phyloP scores from a whole-genome alignment of 2,888 invertebrate genomes.

The Melinaea menophilus region DNA sequence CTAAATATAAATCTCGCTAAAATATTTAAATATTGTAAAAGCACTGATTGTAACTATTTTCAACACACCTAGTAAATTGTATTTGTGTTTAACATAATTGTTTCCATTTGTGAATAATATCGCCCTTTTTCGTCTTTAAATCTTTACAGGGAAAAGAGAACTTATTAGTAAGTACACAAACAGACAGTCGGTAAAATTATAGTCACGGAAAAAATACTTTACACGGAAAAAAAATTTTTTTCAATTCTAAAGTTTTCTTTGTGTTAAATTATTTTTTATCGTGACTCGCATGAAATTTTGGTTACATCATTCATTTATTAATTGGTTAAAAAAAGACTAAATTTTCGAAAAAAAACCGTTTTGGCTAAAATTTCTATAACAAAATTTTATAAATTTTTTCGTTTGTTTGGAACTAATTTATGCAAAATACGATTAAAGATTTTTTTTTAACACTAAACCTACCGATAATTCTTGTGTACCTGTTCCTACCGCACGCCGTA shows the following conservation, averaged over 20 bases:
- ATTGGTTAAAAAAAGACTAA: conserved; percentile 14
- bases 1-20: conserved; percentile 2
- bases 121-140: conserved; percentile 58
- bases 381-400: not conserved
- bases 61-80: conserved; percentile 17
- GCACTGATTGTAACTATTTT: conserved; percentile 8
- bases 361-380: not conserved
- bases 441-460: no score
- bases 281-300: conserved; percentile 27
- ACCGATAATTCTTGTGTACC: no score
- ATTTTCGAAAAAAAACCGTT: conserved; percentile 15
- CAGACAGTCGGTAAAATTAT: conserved; percentile 56
- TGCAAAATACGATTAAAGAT: no score
- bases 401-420: no score
- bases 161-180: conserved; percentile 73
- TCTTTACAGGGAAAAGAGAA: conserved; percentile 76
- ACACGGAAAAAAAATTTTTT: not conserved
- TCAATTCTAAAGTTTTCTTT: conserved; percentile 4
- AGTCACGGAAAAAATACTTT: conserved; percentile 29
- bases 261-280: conserved; percentile 20
- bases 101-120: conserved; percentile 62
- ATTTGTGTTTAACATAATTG: conserved; percentile 27
- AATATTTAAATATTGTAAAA: not conserved
- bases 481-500: no score
- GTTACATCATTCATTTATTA: conserved; percentile 23